Evolutionary conservation across 2,113 vertebrate genomes (phyloP), one percentile per base, ranked within the genome.

Genomic region (Macaca nemestrina): DNA sequence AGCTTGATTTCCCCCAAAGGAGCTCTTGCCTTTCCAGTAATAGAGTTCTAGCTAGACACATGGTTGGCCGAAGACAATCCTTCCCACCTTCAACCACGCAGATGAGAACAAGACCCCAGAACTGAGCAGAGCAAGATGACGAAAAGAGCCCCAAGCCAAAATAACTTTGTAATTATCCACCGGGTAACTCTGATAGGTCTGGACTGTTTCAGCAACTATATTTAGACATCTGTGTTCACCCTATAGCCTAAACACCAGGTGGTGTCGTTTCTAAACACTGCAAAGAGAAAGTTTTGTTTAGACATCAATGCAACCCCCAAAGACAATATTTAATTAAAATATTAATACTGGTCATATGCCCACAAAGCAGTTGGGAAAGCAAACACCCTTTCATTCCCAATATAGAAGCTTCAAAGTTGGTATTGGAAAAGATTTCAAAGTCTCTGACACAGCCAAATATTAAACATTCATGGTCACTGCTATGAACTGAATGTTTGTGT

Each of bases 251-350:
- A n/a, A 50, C 45, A 89, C 22, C 17, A 82, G 64, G 17, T 48
- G 25, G 14, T 38, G 12, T 12, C 40, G 25, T 88, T 85, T 40
- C 73, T 88, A 82, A 84, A 90, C 22, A 80, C 1, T 61, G 8
- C 48, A 84, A 70, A 75, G 13, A 92, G 52, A 93, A 96, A 45
- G 11, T 79, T n/a, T 32, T 79, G n/a, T 93, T 90, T 75, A 89
- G 23, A 67, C 43, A 61, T 75, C 43, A 93, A 61, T 45, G 16
- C n/a, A 83, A 95, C 67, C 68, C 67, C n/a, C 23, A 73, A 94
- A 94, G 38, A 87, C 40, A 92, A 85, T n/a, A 9, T 57, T 95
- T 94, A 83, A 81, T 75, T 94, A 94, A 82, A 90, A 88, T 92
- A 81, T 88, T 85, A 93, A 91, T 85, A 84, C 45, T 79, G 32